Evolutionary conservation across 2,113 vertebrate species (phyloP).

Genomic region (Vulpes ferrilata): DNA sequence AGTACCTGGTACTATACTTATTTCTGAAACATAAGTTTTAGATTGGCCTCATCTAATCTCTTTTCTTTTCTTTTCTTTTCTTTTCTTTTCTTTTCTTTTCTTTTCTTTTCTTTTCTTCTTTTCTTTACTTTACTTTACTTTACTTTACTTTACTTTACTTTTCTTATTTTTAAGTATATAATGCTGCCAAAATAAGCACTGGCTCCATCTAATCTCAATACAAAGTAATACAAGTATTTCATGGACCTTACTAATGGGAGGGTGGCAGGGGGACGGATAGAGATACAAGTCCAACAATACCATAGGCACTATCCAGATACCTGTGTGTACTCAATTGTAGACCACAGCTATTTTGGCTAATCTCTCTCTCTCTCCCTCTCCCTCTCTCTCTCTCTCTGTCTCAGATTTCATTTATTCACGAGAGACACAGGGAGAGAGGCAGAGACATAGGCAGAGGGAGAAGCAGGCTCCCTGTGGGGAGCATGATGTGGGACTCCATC

Average conservation of each 20-base stretch:
- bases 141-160: too few relatives aligned
- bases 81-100: too few relatives aligned
- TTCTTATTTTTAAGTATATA: too few relatives aligned
- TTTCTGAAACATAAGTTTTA: conserved; percentile 35
- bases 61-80: neutral
- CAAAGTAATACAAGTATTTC: neutral
- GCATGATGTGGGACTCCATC: too few relatives aligned
- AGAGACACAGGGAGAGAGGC: too few relatives aligned
- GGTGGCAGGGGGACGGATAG: neutral
- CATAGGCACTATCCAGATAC: too few relatives aligned
- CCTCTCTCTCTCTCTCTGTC: too few relatives aligned
- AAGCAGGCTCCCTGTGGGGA: too few relatives aligned
- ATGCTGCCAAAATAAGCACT: neutral
- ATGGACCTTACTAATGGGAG: neutral
- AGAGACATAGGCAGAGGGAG: too few relatives aligned
- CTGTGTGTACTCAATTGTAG: neutral
- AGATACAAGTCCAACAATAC: neutral
- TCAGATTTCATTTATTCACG: too few relatives aligned
- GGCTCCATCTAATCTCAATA: neutral
- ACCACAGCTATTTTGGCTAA: neutral
- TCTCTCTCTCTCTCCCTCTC: neutral
- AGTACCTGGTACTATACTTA: neutral
- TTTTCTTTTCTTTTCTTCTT: too few relatives aligned
- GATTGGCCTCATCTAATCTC: neutral
- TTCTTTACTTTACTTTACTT: too few relatives aligned